Evolutionary conservation across 1,140 invertebrate species (phyloP).

Genomic region (Pinna nobilis): DNA sequence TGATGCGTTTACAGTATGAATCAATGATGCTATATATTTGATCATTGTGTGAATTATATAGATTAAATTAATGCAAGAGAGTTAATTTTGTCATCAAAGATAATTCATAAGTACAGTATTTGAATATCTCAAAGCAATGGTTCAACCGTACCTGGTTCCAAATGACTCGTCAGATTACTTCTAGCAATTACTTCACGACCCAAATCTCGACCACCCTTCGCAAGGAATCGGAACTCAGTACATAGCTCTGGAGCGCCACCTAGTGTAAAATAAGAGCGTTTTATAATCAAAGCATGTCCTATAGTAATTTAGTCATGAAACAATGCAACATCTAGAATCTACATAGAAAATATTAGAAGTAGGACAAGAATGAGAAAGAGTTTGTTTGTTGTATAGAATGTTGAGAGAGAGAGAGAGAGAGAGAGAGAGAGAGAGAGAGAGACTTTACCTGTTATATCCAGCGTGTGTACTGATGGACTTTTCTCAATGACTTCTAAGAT

Average conservation of each 20-base stretch:
- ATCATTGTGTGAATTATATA: too few species aligned
- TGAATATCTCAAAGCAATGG: background rate
- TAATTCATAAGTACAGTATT: too few species aligned
- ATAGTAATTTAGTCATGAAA: too few species aligned
- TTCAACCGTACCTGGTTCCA: conserved; percentile 63
- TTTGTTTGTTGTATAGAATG: background rate
- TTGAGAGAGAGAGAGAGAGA: background rate
- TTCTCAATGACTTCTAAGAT: conserved; percentile 48
- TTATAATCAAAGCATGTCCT: too few species aligned
- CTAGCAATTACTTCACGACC: conserved; percentile 51
- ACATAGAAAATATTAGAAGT: too few species aligned
- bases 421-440: background rate
- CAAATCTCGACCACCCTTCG: conserved; percentile 33
- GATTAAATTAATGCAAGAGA: too few species aligned
- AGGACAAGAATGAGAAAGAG: background rate
- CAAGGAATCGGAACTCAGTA: conserved; percentile 52
- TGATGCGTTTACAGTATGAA: too few species aligned
- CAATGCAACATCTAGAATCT: too few species aligned
- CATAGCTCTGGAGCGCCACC: conserved; percentile 60
- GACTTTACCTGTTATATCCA: conserved; percentile 48
- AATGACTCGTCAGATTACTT: conserved; percentile 51
- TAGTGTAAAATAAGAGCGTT: too few species aligned
- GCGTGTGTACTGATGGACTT: conserved; percentile 48
- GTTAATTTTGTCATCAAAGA: too few species aligned
- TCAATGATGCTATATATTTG: too few species aligned